Base-by-base conservation (phyloP, 2,797 vertebrate genomes). In the Gymnoscopelus braueri region DNA sequence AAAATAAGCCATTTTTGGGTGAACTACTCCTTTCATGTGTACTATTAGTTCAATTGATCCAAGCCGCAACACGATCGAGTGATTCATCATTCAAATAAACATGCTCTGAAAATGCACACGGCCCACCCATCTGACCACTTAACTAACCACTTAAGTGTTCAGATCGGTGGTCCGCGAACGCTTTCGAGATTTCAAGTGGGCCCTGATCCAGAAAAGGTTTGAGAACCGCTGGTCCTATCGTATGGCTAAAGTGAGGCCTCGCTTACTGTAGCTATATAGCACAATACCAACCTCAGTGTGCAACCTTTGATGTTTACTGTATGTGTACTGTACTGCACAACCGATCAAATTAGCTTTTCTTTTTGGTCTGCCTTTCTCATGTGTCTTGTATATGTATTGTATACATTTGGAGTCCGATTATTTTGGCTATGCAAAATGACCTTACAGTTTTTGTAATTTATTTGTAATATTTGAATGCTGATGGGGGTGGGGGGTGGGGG, bases 351-450 rank as follows among this genome's bases (percentile, higher is more conserved):
- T 55, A 49, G 35, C 50, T 82, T 74, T 69, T 66, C 7, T 65
- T 70, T 61, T 79, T 54, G 54, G 65, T 86, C 75, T 71, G 71
- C 69, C 70, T 80, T 59, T 64, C 50, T 57, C 35, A 51, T 60
- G 71, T 58, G 84, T 87, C 63, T 83, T 89, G 80, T 90, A 90
- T 85, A 93, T 93, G 91, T 92, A 85, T 93, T 91, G 72, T 90
- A 91, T 90, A 84, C 86, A 87, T 78, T 87, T 85, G 77, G 78
- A 80, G 92, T 91, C 79, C 83, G 88, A 78, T 89, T 84, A 86
- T 90, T 92, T 94, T 94, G 93, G 93, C 94, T 95, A 95, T 96
- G 95, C 95, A 95, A 95, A 70, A 82, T 76, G 93, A 69, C 23
- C 75, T 76, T 54, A 80, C 78, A 67, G 57, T 90, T 93, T 19